Percentiles rank a stretch among this genome's conserved stretches.
Conservation (phyloP, 2,888 invertebrate species). For the Megastigmus dorsalis region DNA sequence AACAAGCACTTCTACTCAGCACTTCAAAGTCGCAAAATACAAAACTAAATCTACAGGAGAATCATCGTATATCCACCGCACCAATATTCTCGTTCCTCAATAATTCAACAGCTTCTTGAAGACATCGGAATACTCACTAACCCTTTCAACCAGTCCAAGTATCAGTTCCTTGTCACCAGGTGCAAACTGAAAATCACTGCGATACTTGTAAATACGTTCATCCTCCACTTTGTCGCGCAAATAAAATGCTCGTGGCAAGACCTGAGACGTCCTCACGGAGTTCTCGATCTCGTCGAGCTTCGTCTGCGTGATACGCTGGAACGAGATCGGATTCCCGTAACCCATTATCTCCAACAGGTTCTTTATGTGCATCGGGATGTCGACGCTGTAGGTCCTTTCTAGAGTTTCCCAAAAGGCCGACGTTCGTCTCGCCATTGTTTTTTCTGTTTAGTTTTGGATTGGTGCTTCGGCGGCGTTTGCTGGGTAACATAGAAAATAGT, state of each 20-base stretch:
- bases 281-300: conserved; percentile 2
- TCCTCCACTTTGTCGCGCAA: background rate
- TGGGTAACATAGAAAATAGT: background rate
- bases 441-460: background rate
- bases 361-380: conserved; percentile 13
- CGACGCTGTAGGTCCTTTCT: background rate
- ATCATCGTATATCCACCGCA: too few relatives aligned
- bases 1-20: too few relatives aligned
- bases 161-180: conserved; percentile 10
- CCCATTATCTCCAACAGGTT: conserved; percentile 18
- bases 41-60: too few relatives aligned
- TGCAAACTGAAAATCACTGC: background rate
- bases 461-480: background rate
- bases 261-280: background rate
- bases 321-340: conserved; percentile 19
- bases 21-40: too few relatives aligned
- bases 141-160: conserved; percentile 2
- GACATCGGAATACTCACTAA: background rate
- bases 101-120: conserved; percentile 14
- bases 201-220: background rate
- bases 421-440: background rate
- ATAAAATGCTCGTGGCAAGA: background rate
- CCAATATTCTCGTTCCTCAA: too few relatives aligned
- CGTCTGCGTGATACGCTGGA: background rate
- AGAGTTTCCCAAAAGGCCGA: background rate